Percentiles rank a stretch among this genome's conserved stretches.
Conservation (phyloP, 2,888 invertebrate genomes). For the Tryphoninae sp. region DNA sequence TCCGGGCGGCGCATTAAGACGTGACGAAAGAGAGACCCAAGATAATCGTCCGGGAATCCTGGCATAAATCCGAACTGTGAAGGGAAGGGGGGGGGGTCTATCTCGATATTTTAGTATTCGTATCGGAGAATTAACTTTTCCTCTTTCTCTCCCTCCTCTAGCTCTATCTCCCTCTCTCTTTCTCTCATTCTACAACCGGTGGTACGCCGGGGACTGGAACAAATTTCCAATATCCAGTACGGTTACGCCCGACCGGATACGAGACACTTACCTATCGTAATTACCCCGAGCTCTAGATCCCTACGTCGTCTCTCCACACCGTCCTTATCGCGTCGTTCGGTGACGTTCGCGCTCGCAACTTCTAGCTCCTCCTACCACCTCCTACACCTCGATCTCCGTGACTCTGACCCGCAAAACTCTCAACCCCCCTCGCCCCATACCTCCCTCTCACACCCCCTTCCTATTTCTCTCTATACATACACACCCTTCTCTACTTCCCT, state of each 20-base stretch:
- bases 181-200: conserved; percentile 43
- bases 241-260: conserved; percentile 68
- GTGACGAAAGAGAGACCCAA: conserved; percentile 66
- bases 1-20: conserved; percentile 63
- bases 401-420: conserved; percentile 59
- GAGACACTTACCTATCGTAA: conserved; percentile 66
- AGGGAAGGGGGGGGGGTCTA: conserved; percentile 45
- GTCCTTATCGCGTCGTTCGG: conserved; percentile 61
- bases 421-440: conserved; percentile 40
- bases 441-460: too few relatives aligned
- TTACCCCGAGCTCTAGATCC: conserved; percentile 57
- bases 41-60: conserved; percentile 60
- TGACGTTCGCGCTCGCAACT: conserved; percentile 51
- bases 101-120: conserved; percentile 69
- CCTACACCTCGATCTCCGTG: conserved; percentile 28
- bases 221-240: conserved; percentile 73
- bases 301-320: conserved; percentile 52
- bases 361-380: conserved; percentile 54
- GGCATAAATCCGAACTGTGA: conserved; percentile 53
- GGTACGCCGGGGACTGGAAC: conserved; percentile 62
- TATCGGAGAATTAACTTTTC: conserved; percentile 66
- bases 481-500: conserved; percentile 47
- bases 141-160: conserved; percentile 40
- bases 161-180: conserved; percentile 34
- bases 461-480: conserved; percentile 30